Evolutionary conservation across 2,888 invertebrate species (phyloP), one percentile per base, ranked within the genome.

Genomic region (Oscheius myriophilus): DNA sequence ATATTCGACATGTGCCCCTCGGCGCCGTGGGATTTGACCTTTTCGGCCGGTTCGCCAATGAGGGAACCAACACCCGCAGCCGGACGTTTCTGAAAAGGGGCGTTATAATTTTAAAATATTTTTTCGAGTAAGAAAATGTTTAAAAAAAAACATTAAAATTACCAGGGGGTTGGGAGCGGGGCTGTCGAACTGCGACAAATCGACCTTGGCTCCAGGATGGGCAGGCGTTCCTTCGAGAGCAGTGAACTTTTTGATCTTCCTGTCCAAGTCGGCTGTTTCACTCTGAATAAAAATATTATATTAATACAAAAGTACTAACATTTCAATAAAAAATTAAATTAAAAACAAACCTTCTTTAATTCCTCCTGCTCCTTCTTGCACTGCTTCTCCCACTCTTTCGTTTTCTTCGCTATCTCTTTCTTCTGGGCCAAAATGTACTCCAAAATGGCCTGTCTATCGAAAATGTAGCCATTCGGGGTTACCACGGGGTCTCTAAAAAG

Each of bases 371-470:
- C 81, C 9, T 78, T 73, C 4, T 73, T 72, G 16, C 67, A 64
- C 53, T 86, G 84, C 54, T 81, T 74, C 46, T 96, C 95, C 87
- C 92, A 98, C 86, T 94, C 94, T 86, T 96, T 96, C 79, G 95
- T 80, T 87, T 94, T 93, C 54, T 93, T 91, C 12, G 91, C 91
- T 86, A 93, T 93, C 87, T 95, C 95, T 84, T 91, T 93, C 87
- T 97, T 98, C 88, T 96, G 95, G 1, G 93, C 91, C 26, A 98
- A 91, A 66, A 98, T 92, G 82, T 96, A 97, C 86, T 96, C 93
- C 2, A 98, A 88, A 82, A 99, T 93, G 1, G 96, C 93, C 90
- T 97, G 96, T 86, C 96, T 96, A 86, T 99, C 98, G 87, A 93
- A 98, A 14, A 99, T 89, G 87, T 92, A 94, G 0, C 98, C 98